Evolutionary conservation across 2,888 invertebrate species (phyloP).

Genomic region (Latheticus oryzae): DNA sequence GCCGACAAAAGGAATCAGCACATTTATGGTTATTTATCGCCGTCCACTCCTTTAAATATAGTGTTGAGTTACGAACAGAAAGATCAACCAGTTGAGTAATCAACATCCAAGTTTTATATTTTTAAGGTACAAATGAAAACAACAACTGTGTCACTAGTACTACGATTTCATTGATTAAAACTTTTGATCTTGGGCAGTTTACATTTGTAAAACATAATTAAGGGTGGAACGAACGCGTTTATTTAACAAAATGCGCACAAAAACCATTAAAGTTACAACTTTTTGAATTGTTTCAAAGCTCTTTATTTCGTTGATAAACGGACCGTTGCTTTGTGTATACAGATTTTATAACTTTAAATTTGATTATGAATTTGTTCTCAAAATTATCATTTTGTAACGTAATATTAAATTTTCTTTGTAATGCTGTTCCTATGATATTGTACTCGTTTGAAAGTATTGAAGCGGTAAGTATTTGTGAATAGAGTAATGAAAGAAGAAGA

Average conservation of each 20-base stretch:
- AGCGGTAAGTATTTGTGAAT: too few relatives aligned
- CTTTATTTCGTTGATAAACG: neutral
- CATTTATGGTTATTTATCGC: conserved; percentile 31
- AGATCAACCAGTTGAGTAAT: conserved; percentile 30
- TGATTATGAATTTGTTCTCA: too few relatives aligned
- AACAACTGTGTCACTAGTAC: conserved; percentile 30
- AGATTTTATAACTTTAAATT: too few relatives aligned
- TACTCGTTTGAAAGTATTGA: too few relatives aligned
- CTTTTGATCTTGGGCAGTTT: conserved; percentile 26
- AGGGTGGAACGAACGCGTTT: conserved; percentile 18
- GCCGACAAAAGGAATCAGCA: conserved; percentile 27
- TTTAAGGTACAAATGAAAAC: conserved; percentile 25
- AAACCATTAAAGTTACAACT: conserved; percentile 16
- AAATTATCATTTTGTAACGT: too few relatives aligned
- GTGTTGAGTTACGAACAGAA: conserved; percentile 29
- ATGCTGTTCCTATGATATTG: too few relatives aligned
- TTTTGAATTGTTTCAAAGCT: conserved; percentile 4
- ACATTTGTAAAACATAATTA: conserved; percentile 19
- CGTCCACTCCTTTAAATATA: conserved; percentile 32
- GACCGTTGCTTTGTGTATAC: too few relatives aligned
- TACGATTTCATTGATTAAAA: conserved; percentile 34
- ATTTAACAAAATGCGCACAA: conserved; percentile 11
- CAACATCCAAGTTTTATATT: conserved; percentile 9
- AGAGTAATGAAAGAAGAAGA: too few relatives aligned
- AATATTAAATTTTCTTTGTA: too few relatives aligned